Evolutionary conservation across 2,113 vertebrate species (phyloP).

Genomic region (Poeciliopsis turrubarensis): DNA sequence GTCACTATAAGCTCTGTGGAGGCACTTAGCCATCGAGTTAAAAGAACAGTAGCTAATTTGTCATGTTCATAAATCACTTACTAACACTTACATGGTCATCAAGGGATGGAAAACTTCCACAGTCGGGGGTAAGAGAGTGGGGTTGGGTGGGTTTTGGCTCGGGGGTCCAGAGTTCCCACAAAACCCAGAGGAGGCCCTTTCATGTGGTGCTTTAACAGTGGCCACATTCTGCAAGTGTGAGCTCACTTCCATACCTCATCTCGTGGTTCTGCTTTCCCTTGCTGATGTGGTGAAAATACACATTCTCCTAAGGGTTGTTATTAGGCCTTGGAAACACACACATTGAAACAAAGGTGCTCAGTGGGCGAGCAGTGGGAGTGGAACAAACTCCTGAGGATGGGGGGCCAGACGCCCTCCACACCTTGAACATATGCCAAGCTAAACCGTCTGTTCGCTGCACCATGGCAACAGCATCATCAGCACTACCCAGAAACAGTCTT

Average conservation of each 20-base stretch:
- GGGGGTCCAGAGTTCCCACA: constrained; percentile 40
- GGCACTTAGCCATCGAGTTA: background rate
- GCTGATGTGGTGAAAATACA: constrained; percentile 49
- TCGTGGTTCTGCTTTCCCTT: constrained; percentile 33
- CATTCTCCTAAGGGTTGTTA: constrained; percentile 51
- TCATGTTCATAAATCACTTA: constrained; percentile 32
- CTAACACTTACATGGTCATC: constrained; percentile 45
- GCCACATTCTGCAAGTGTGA: constrained; percentile 66
- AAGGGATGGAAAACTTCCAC: constrained; percentile 45
- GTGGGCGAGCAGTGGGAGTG: constrained; percentile 36
- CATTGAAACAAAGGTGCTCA: constrained; percentile 39
- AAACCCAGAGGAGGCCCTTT: constrained; percentile 58
- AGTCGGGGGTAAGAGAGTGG: background rate
- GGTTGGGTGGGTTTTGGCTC: background rate
- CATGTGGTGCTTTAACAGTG: constrained; percentile 68
- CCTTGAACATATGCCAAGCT: constrained; percentile 32
- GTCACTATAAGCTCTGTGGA: constrained; percentile 10
- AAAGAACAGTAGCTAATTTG: constrained; percentile 34
- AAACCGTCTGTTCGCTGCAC: constrained; percentile 30
- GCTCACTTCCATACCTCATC: constrained; percentile 62
- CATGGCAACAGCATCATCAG: constrained; percentile 37
- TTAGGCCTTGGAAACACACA: constrained; percentile 45
- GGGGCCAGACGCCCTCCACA: constrained; percentile 26
- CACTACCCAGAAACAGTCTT: constrained; percentile 9
- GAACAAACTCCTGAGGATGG: constrained; percentile 42